Evolutionary conservation across 2,888 invertebrate genomes (phyloP), one percentile per base, ranked within the genome.

Genomic region (Steinernema carpocapsae): DNA sequence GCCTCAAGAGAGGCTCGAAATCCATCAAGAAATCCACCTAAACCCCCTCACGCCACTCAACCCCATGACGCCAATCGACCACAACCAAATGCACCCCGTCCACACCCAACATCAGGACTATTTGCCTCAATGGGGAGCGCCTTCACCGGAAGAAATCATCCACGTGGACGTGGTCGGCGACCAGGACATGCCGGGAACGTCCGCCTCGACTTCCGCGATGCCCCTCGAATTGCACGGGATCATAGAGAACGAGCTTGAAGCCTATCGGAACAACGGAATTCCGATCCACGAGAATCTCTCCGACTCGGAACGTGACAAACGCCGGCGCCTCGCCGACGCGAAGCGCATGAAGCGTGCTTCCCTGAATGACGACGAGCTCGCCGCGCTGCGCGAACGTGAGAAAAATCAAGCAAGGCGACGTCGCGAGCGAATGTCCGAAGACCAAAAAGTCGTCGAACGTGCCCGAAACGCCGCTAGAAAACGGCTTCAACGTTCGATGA

Each of bases 121-220:
- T 4, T 24, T 56, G 14, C 19, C 56, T 4, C 56, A 56, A 24
- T 56, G 56, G 56, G 56, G 56, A 14, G 56, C 22, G 22, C 48
- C 48, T 4, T 56, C 56, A 26, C 19, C 56, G 6, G 56, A 56
- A 22, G 56, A 56, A 24, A 3, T 26, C 24, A 56, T 56, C 17
- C 56, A 56, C 56, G 26, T 56, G 6, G 56, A 56, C 56, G 56
- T 56, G 3, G 56, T 56, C 19, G 56, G 56, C 56, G 56, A 56
- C 56, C 24, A 22, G 24, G 56, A 56, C 56, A 56, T 56, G 56
- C 56, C 56, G 6, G 56, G 56, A 24, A 56, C 56, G 2, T 56
- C 56, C 2, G 56, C 56, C 2, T 56, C 56, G 3, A 56, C 56
- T 6, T 56, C 56, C 22, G 56, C 56, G 19, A 56, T 56, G 56